Conservation (phyloP, 2,888 invertebrate species). For the Lumbricus terrestris region DNA sequence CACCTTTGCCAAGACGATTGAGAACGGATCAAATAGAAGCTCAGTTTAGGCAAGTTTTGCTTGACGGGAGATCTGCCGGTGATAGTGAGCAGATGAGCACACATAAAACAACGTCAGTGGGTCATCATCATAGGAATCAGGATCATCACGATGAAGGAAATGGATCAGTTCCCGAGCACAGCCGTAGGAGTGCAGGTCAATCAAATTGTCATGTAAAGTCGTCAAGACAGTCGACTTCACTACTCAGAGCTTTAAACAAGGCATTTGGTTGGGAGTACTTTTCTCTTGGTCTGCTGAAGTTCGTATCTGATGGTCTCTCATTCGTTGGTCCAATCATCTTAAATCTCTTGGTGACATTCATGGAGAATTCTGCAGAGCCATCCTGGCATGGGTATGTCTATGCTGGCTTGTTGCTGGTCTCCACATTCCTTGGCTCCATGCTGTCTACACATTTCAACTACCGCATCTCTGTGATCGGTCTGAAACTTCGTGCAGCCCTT, state of each 20-base stretch:
- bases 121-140: neutral
- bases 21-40: slow-evolving; percentile 45
- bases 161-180: neutral
- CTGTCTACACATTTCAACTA: slow-evolving; percentile 87
- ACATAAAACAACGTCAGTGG: neutral
- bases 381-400: slow-evolving; percentile 58
- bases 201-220: neutral
- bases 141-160: neutral
- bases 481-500: slow-evolving; percentile 81
- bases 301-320: slow-evolving; percentile 77
- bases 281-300: slow-evolving; percentile 63
- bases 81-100: neutral
- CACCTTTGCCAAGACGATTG: slow-evolving; percentile 48
- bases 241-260: slow-evolving; percentile 47
- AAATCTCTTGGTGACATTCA: slow-evolving; percentile 76
- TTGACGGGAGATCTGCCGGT: neutral
- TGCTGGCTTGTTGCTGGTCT: slow-evolving; percentile 69
- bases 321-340: slow-evolving; percentile 88
- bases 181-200: neutral
- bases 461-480: slow-evolving; percentile 57
- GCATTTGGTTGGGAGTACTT: slow-evolving; percentile 56
- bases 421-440: slow-evolving; percentile 73
- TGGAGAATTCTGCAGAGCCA: slow-evolving; percentile 72
- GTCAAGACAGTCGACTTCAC: slow-evolving; percentile 27
- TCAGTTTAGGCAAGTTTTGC: slow-evolving; percentile 39